Evolutionary conservation across 1,140 invertebrate species (phyloP), one percentile per base, ranked within the genome.

Genomic region (Pseudoatta argentina): DNA sequence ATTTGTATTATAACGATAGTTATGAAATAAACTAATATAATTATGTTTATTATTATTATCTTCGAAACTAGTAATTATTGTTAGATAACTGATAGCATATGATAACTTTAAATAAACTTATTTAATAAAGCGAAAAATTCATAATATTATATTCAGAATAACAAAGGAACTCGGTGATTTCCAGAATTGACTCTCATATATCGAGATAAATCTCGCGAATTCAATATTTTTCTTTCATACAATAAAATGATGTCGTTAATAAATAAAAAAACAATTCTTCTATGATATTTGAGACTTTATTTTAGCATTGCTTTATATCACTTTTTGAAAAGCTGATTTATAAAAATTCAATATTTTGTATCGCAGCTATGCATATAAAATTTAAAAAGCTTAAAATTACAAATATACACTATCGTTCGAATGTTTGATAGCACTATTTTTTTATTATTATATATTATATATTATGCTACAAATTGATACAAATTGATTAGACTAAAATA

Each of bases 271-370:
- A 34, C 18, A 61, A 72, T 72, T 72, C 59, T 44, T 61, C 55
- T 14, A 16, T 16, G 27, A 82, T 81, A 71, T 82, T 72, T 24
- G 67, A 57, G 53, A 18, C 48, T 72, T 82, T 16, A 18, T 34
- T 72, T 82, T 16, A 55, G 10, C 10, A 21, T 81, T 30, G 10
- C 7, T 48, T 48, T 39, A 73, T 82, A 48, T 39, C 64, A 34
- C 10, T 72, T 48, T 72, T 57, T 2, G 10, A 72, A 73, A 82
- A 82, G 12, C 53, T 67, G 18, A 72, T 82, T 82, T 82, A 21
- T 61, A 72, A 72, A 72, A 61, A 72, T 55, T 30, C 14, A 27
- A 4, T 79, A 67, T 79, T n/a, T 10, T 24, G 12, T 12, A 18
- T 18, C 24, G 4, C 34, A 64, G 3, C 1, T 3, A 12, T 10